Evolutionary conservation across 2,888 invertebrate species (phyloP), one percentile per base, ranked within the genome.

Genomic region (Stomorhina lunata): DNA sequence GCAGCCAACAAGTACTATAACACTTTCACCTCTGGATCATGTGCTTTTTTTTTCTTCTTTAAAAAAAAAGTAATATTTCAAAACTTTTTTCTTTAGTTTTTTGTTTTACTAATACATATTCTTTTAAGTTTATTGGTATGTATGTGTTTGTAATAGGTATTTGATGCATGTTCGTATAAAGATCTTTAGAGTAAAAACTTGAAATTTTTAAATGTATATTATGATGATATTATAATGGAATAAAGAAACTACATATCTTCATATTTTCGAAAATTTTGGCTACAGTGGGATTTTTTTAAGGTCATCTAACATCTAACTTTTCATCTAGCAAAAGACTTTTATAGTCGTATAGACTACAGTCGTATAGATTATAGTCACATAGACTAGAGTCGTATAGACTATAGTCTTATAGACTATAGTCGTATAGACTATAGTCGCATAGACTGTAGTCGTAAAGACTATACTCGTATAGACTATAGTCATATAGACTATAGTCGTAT

Each of bases 221-320:
- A 57, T 50, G 65, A 65, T 79, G 65, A 72, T 48, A 72, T 66
- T 57, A 48, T 79, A 71, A 50, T 65, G 66, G 72, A 79, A 66
- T 61, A 29, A 4, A 59, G 10, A 17, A 6, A 66, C 25, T 75
- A 45, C 65, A 57, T 75, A 65, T 25, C 5, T 55, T 45, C 9
- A 12, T 1, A 1, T 34, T 32, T n/a, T n/a, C n/a, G n/a, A 22
- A 68, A 27, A 17, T 10, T 59, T 68, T 53, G 2, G 9, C 0
- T 1, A 69, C 77, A 77, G 68, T 69, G 43, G 48, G 20, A 2
- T 9, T 45, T 59, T 20, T n/a, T 10, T 4, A 5, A 10, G 4
- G n/a, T n/a, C n/a, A n/a, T n/a, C n/a, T n/a, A n/a, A n/a, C n/a
- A n/a, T n/a, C n/a, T n/a, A n/a, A n/a, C n/a, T n/a, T n/a, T n/a